Conservation (phyloP, 2,113 vertebrate genomes). For the Siniperca knerii region DNA sequence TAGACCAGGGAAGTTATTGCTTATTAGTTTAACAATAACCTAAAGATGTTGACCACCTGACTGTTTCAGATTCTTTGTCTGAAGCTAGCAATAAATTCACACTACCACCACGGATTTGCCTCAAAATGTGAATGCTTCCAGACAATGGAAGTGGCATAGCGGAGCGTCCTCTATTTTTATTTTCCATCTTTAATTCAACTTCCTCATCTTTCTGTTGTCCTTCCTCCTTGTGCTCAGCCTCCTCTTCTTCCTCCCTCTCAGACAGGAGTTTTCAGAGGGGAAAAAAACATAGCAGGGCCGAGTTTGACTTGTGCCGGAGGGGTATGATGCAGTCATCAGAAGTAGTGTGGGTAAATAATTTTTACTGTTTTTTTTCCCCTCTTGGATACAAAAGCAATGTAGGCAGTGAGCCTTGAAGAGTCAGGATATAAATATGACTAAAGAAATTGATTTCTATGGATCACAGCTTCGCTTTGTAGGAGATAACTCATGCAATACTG, state of each 20-base stretch:
- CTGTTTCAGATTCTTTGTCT: not conserved
- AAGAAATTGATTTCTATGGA: constrained; percentile 81
- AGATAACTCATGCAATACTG: constrained; percentile 69
- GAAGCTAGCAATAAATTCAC: constrained; percentile 14
- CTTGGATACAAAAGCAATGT: constrained; percentile 54
- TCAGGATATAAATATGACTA: constrained; percentile 73
- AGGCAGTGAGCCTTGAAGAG: constrained; percentile 60
- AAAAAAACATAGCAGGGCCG: constrained; percentile 19
- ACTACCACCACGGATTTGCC: not conserved
- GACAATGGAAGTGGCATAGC: not conserved
- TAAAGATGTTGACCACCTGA: not conserved
- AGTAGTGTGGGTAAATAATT: constrained; percentile 57
- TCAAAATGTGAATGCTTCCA: not conserved
- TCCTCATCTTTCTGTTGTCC: constrained; percentile 22
- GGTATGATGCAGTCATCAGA: constrained; percentile 61
- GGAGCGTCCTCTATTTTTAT: constrained; percentile 6
- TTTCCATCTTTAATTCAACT: constrained; percentile 29
- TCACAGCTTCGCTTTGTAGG: constrained; percentile 70
- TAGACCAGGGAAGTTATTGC: not conserved
- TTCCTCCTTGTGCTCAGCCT: constrained; percentile 31
- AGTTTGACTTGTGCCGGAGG: constrained; percentile 37
- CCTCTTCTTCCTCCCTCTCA: constrained; percentile 17
- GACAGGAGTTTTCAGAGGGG: constrained; percentile 35
- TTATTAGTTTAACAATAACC: constrained; percentile 9
- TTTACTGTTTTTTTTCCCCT: not conserved